Evolutionary conservation across 2,797 vertebrate species (phyloP), one percentile per base, ranked within the genome.

Genomic region (Neostethus bicornis): DNA sequence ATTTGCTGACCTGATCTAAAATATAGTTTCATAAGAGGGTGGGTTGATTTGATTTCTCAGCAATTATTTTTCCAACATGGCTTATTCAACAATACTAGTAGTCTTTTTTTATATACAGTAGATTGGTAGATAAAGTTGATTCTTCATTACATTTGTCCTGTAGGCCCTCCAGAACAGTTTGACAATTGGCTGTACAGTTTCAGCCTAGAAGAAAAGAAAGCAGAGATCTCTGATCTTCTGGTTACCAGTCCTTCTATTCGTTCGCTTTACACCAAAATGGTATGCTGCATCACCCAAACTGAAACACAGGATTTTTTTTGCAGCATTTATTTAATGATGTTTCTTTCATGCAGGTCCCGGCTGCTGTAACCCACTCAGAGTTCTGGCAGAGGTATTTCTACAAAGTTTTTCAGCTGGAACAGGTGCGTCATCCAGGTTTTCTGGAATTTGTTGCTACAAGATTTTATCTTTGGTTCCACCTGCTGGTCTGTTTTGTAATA

Each of bases 331-430:
- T 3, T 4, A n/a, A 29, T 0, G 9, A 42, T 24, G 55, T 34
- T 29, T 41, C 19, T 11, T 3, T 5, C 20, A 19, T 21, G 28
- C 20, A 97, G 96, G 96, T 96, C 16, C 96, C 95, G 13, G 95
- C 88, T 60, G 96, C 97, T 12, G 97, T 99, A 56, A 90, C 96
- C 52, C 97, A 99, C 75, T 88, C 92, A 0, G 97, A 99, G 46
- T 99, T 98, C 79, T 99, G 97, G 97, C 95, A 97, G 79, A 93
- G 97, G 9, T 99, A 99, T 89, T 99, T 99, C 89, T 98, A 97
- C 84, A 98, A 93, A 91, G 88, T 98, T 67, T 93, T 96, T 86
- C 93, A 97, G 67, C 77, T 99, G 84, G 93, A 97, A 75, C 96
- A 98, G 96, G 97, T 96, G 90, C 70, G 35, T 0, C 4, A 14